Evolutionary conservation across 2,888 invertebrate species (phyloP).

Genomic region (Oscheius sp.): DNA sequence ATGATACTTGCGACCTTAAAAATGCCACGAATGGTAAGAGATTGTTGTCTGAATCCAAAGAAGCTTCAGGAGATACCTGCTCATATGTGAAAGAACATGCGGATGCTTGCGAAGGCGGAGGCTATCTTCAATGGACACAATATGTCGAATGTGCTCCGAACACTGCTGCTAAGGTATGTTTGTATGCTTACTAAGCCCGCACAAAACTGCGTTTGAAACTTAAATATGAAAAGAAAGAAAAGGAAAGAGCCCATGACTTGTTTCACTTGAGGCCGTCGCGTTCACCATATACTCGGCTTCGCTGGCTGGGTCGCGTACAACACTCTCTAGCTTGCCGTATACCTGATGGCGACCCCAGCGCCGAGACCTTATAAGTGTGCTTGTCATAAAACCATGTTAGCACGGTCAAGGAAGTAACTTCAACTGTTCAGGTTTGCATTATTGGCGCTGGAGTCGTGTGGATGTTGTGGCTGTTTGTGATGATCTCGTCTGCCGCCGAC

Average conservation of each 20-base stretch:
- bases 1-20: constrained; percentile 7
- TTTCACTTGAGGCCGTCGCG: no score
- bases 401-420: background rate
- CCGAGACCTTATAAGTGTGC: no score
- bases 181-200: no score
- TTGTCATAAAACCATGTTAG: no score
- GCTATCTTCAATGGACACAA: constrained; percentile 62
- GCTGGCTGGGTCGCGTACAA: no score
- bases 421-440: constrained; percentile 40
- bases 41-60: background rate
- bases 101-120: constrained; percentile 68
- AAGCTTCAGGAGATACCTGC: constrained; percentile 40
- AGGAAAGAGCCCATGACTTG: no score
- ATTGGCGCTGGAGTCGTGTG: constrained; percentile 50
- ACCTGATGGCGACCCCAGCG: no score
- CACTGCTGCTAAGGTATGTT: constrained; percentile 40
- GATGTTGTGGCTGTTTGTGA: constrained; percentile 62
- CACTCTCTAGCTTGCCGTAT: no score
- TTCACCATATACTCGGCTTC: no score
- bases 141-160: constrained; percentile 57
- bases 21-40: background rate
- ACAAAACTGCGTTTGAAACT: no score
- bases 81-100: constrained; percentile 54
- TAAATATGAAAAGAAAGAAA: no score
- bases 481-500: constrained; percentile 66